Conservation (phyloP, 2,888 invertebrate species). For the Dermolepida albohirtum region DNA sequence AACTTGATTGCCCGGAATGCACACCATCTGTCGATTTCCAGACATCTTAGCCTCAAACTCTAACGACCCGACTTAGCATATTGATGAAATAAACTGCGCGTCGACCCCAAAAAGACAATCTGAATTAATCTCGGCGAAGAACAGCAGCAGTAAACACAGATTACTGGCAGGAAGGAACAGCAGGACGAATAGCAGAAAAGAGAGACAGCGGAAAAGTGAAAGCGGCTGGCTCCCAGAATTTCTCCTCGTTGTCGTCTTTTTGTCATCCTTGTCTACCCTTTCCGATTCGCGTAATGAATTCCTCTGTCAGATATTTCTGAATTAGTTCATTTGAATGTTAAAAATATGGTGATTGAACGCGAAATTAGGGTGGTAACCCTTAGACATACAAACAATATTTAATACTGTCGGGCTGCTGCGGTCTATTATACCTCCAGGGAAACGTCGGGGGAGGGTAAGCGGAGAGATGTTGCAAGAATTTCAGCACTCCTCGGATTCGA, state of each 20-base stretch:
- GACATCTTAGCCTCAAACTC: constrained; percentile 35
- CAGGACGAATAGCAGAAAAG: constrained; percentile 22
- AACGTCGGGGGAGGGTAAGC: background rate
- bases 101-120: constrained; percentile 49
- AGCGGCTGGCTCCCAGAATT: background rate
- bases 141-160: constrained; percentile 50
- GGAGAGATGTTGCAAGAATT: constrained; percentile 15
- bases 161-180: constrained; percentile 41
- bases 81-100: constrained; percentile 50
- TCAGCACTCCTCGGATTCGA: constrained; percentile 8
- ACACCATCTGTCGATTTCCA: constrained; percentile 38
- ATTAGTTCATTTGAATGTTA: constrained; percentile 52
- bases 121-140: constrained; percentile 42
- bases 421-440: constrained; percentile 23
- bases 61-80: constrained; percentile 43
- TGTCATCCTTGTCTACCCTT: constrained; percentile 29
- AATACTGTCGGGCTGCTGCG: constrained; percentile 26
- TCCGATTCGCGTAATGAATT: constrained; percentile 46
- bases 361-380: constrained; percentile 41
- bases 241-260: constrained; percentile 8
- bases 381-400: constrained; percentile 41
- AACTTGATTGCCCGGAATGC: constrained; percentile 32
- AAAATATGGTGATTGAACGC: constrained; percentile 50
- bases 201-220: constrained; percentile 11
- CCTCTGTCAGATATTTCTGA: constrained; percentile 50